Base-by-base conservation (phyloP, 2,888 invertebrate species). In the Coelinius sp. region DNA sequence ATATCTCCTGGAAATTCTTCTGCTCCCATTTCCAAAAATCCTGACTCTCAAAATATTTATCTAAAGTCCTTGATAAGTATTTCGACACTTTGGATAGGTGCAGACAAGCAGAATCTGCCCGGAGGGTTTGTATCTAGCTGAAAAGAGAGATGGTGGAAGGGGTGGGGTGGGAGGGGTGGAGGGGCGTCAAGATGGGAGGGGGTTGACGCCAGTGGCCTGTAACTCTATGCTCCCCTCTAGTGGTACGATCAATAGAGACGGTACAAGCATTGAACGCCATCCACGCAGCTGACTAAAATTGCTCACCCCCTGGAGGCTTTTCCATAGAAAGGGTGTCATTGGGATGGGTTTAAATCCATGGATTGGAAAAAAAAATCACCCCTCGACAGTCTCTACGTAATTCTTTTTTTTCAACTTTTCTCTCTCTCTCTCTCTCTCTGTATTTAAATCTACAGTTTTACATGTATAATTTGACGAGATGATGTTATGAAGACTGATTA, bases 231-330 rank as follows among this genome's bases (percentile, higher is more conserved):
- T 79, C 81, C 71, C 82, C 66, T 52, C 31, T 49, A 49, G 81
- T 81, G 82, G 81, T 84, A 83, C 83, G 85, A 85, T 85, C 85
- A 85, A 85, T 85, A 85, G 84, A 83, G 80, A 79, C 82, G 82
- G 80, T 81, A 82, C 82, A 82, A 68, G 82, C 82, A 82, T 80
- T 78, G 82, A 82, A 81, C 80, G 80, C 79, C 79, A 59, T 49
- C 62, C 71, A 83, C 80, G 80, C 82, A 80, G 80, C 81, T 80
- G 81, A 81, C 78, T 83, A 78, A 69, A 71, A 73, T 66, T 69
- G 65, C 67, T 24, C 35, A 53, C 22, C 31, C 38, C 38, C 59
- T 14, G 31, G 12, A 59, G 59, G 35, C 31, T 59, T 59, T 49
- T 49, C 59, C 59, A 59, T 59, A 59, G 59, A 59, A 59, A 59